Evolutionary conservation across 2,113 vertebrate genomes (phyloP).

Genomic region (Lepisosteus oculatus): DNA sequence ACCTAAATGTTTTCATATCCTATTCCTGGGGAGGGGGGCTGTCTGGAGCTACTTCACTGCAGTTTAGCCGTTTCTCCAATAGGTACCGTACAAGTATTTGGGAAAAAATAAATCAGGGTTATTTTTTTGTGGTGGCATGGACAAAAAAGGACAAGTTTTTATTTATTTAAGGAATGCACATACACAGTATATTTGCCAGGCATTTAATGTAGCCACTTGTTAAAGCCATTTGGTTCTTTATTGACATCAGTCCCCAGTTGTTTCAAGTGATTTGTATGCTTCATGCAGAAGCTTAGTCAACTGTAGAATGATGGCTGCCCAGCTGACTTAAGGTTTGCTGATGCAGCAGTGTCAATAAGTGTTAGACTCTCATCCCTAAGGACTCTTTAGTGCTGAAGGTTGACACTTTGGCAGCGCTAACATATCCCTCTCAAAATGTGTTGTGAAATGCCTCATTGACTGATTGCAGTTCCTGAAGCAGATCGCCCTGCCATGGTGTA

Average conservation of each 20-base stretch:
- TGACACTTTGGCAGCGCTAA: constrained; percentile 21
- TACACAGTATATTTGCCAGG: too few species aligned
- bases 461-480: neutral
- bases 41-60: too few species aligned
- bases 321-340: constrained; percentile 6
- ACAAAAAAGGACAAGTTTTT: too few species aligned
- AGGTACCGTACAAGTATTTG: too few species aligned
- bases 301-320: neutral
- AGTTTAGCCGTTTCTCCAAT: too few species aligned
- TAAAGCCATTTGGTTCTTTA: neutral
- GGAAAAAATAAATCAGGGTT: too few species aligned
- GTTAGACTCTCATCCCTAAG: constrained; percentile 3
- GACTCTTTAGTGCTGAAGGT: constrained; percentile 9
- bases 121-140: too few species aligned
- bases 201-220: neutral
- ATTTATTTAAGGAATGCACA: too few species aligned
- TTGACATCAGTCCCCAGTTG: neutral
- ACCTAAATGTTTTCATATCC: too few species aligned
- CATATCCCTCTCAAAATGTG: constrained; percentile 11
- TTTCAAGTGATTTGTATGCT: neutral
- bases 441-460: constrained; percentile 18
- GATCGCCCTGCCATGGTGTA: neutral
- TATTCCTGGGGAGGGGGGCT: too few species aligned
- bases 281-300: neutral
- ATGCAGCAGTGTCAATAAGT: constrained; percentile 1